Base-by-base conservation (phyloP, 2,113 vertebrate genomes). In the Illadopsis cleaveri region DNA sequence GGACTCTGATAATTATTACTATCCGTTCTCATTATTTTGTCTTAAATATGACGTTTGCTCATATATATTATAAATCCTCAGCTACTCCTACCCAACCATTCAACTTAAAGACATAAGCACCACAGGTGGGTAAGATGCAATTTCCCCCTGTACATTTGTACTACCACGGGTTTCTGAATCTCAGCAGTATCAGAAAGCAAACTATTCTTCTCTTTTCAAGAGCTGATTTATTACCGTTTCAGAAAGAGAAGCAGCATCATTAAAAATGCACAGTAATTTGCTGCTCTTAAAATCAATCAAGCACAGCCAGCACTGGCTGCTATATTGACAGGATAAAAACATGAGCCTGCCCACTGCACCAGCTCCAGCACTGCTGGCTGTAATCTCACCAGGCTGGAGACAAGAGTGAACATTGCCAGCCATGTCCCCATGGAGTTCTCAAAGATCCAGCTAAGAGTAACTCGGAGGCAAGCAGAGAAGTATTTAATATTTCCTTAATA, bases 191-290 rank as follows among this genome's bases (percentile, higher is more conserved):
- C 16, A 40, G 44, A 85, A 91, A 87, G 56, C 24, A 78, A 68
- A 53, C 53, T 77, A 40, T 82, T 77, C 35, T 76, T 57, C 31
- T 23, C 10, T 31, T 60, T 82, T 60, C 70, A 64, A 87, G 91
- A 92, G 61, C 31, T 68, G 57, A 94, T 94, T 93, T 87, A 90
- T 91, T 91, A 72, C n/a, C 1, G 1, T 51, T 70, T 91, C 66
- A 66, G 38, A 54, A 94, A 91, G 68, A 70, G 35, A 91, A 30
- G 24, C 60, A 68, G 44, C 15, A 35, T 44, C 13, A 1, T 89
- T 93, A 76, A 88, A 87, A 85, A 88, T 35, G 44, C 53, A 79
- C 24, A 57, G 65, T 90, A 87, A 96, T 94, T 94, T 96, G 44
- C 70, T 76, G 66, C n/a, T 94, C 57, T 90, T 91, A 69, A 3